Conservation (phyloP, 2,113 vertebrate genomes). For the Alligator mississippiensis region DNA sequence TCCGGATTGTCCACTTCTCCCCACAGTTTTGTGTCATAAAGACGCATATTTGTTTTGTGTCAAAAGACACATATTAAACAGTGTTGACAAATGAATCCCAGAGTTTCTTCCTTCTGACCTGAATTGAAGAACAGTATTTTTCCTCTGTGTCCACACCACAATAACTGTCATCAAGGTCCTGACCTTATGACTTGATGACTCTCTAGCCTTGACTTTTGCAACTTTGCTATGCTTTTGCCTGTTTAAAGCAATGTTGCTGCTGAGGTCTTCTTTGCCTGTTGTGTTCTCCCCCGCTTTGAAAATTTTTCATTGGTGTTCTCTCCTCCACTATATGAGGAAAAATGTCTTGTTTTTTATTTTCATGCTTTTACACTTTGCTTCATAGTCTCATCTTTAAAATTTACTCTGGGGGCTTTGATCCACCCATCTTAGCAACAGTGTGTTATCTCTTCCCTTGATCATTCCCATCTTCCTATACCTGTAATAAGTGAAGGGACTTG, state of each 20-base stretch:
- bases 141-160: not conserved
- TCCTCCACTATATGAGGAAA: not conserved
- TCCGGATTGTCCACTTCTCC: no score
- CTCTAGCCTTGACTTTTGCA: not conserved
- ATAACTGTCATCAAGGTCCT: not conserved
- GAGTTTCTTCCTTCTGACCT: not conserved
- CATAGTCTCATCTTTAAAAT: not conserved
- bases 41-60: no score
- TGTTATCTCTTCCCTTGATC: no score
- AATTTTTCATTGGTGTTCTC: not conserved
- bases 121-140: not conserved
- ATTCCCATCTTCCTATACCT: no score
- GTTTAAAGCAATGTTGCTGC: not conserved
- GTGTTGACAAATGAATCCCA: not conserved
- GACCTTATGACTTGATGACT: not conserved
- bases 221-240: not conserved
- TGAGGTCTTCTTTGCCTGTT: not conserved
- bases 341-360: not conserved
- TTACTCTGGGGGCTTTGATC: not conserved
- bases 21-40: no score
- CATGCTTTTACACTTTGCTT: not conserved
- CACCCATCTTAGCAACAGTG: not conserved
- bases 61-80: not conserved
- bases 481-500: no score
- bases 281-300: not conserved